Conservation (phyloP, 1,140 invertebrate genomes). For the Dendroctonus ponderosae region DNA sequence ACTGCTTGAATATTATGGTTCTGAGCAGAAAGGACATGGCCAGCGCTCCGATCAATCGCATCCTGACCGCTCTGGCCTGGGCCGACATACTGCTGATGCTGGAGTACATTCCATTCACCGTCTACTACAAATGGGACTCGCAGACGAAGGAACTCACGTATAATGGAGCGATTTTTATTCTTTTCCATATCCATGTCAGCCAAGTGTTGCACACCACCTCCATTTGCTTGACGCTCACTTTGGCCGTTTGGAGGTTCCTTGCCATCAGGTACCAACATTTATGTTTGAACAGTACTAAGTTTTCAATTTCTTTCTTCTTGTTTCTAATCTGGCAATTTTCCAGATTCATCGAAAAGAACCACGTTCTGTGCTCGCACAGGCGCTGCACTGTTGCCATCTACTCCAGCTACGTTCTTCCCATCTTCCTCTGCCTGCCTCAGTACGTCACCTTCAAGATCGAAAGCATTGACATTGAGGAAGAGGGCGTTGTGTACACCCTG, state of each 20-base stretch:
- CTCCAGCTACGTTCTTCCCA: slow-evolving; percentile 69
- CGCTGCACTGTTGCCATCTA: slow-evolving; percentile 73
- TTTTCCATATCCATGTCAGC: slow-evolving; percentile 78
- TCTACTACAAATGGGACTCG: slow-evolving; percentile 70
- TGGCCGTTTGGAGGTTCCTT: slow-evolving; percentile 76
- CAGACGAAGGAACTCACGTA: slow-evolving; percentile 62
- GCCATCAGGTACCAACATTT: slow-evolving; percentile 64
- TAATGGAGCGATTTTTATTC: slow-evolving; percentile 67
- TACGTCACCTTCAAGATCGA: slow-evolving; percentile 68
- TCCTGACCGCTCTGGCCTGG: slow-evolving; percentile 76
- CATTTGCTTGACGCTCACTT: slow-evolving; percentile 79
- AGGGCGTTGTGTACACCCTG: slow-evolving; percentile 54
- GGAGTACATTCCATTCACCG: slow-evolving; percentile 80
- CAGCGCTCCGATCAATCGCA: slow-evolving; percentile 77
- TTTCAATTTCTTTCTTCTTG: too few species aligned
- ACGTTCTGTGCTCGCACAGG: slow-evolving; percentile 63
- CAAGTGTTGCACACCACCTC: slow-evolving; percentile 81
- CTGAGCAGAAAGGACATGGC: slow-evolving; percentile 81
- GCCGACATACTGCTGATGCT: slow-evolving; percentile 85
- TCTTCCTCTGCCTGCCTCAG: slow-evolving; percentile 76
- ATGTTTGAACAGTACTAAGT: too few species aligned
- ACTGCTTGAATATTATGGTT: slow-evolving; percentile 85
- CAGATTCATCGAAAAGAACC: slow-evolving; percentile 62
- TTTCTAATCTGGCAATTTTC: slow-evolving; percentile 5
- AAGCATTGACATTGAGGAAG: slow-evolving; percentile 49